Percentiles rank a stretch among this genome's conserved stretches.
phyloP scores from a whole-genome alignment of 1,140 invertebrate genomes.

The Tetragnatha versicolor region DNA sequence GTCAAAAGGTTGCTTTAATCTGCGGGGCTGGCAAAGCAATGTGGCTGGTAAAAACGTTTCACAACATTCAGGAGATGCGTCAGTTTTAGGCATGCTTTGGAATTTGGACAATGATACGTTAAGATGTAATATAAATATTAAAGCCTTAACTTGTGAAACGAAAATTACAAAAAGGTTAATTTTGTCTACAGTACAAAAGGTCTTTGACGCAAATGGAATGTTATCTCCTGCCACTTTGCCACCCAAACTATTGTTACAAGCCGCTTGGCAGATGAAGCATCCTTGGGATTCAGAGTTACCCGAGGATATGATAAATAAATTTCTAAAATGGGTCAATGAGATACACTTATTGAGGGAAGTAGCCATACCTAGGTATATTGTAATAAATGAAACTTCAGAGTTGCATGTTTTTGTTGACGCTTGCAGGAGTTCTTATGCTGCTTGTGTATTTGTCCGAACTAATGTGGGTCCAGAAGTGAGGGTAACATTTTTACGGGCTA shows the following conservation, averaged over 20 bases:
- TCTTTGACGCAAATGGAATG: constrained; percentile 25
- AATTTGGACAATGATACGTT: constrained; percentile 6
- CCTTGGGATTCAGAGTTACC: neutral
- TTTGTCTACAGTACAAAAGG: constrained; percentile 9
- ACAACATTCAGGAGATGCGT: neutral
- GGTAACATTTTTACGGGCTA: constrained; percentile 27
- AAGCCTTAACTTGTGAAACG: neutral
- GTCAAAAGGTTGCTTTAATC: constrained; percentile 15
- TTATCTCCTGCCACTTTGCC: constrained; percentile 16
- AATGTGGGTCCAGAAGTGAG: neutral
- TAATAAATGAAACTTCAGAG: neutral
- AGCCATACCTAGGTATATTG: neutral
- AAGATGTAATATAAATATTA: neutral
- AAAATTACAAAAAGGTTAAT: constrained; percentile 17
- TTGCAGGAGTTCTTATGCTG: neutral
- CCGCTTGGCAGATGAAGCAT: neutral
- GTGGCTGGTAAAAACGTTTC: neutral
- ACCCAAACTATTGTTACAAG: constrained; percentile 25
- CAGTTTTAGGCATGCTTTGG: constrained; percentile 21
- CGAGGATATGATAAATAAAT: neutral
- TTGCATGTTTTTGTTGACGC: neutral
- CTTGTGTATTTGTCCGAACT: neutral
- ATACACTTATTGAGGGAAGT: neutral
- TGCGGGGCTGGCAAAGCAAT: constrained; percentile 26
- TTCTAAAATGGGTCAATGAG: neutral